Percentiles rank a stretch among this genome's conserved stretches.
Conservation (phyloP, 2,888 invertebrate species). For the Meandrusa payeni region DNA sequence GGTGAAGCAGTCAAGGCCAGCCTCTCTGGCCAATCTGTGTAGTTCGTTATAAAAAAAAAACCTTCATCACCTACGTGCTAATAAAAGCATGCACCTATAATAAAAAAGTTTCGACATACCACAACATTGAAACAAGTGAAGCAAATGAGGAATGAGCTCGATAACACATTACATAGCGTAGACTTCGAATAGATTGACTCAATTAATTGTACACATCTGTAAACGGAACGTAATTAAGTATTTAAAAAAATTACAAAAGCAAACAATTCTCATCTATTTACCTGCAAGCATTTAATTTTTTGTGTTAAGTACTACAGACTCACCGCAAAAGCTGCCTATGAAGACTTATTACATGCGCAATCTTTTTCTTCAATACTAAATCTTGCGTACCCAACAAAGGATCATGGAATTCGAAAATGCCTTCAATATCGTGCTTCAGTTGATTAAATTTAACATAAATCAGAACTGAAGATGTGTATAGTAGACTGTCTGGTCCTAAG, state of each 20-base stretch:
- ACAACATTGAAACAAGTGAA: constrained; percentile 51
- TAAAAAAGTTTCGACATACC: no score
- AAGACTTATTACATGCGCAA: neutral
- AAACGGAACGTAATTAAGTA: neutral
- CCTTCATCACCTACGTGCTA: no score
- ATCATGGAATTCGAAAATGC: constrained; percentile 7
- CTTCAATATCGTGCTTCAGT: constrained; percentile 15
- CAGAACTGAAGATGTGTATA: constrained; percentile 24
- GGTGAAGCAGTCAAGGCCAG: no score
- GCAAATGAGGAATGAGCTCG: constrained; percentile 53
- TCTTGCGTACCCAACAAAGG: neutral
- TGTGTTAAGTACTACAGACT: constrained; percentile 2
- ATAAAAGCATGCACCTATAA: no score
- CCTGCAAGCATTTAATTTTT: neutral
- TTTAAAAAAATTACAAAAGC: neutral
- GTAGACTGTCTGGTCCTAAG: constrained; percentile 27
- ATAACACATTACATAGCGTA: constrained; percentile 45
- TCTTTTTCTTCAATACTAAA: constrained; percentile 2
- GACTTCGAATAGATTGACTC: constrained; percentile 47
- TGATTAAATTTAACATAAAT: constrained; percentile 25
- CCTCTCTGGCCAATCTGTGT: no score
- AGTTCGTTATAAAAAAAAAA: no score
- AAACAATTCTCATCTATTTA: no score
- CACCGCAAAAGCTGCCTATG: constrained; percentile 9
- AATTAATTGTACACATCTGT: constrained; percentile 48